Evolutionary conservation across 2,113 vertebrate species (phyloP), one percentile per base, ranked within the genome.

Genomic region (Tylochromis polylepis): DNA sequence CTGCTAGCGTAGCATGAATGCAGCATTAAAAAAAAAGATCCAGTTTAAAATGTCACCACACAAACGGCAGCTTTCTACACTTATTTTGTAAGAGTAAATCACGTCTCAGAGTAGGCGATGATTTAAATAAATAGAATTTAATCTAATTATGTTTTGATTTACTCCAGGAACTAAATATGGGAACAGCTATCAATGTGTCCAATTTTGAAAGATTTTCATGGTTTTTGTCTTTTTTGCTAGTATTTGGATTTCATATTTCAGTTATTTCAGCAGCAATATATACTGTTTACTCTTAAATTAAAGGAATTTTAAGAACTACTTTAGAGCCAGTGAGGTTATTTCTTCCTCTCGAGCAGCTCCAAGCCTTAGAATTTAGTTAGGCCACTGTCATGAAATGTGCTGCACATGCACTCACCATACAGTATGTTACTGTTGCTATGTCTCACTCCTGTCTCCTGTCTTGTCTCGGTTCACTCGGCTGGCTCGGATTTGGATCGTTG

Each of bases 391-490:
- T 85, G 56, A 90, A 79, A 87, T 81, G 82, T 88, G 49, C 55
- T 85, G 90, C 83, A 92, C 92, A 93, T 91, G 90, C 86, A 24
- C 81, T 94, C 88, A 91, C 60, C 79, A 49, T 94, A 70, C 86
- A 79, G 87, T 70, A 18, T 93, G 81, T 79, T 92, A 87, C 91
- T 91, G 91, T 95, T 97, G 95, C 95, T 94, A 94, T 97, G 93
- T 98, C 96, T 95, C 92, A 94, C 93, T 91, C 86, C 87, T 97
- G 96, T 97, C 96, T 96, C 81, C 88, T 97, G 96, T 92, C 88
- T 91, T 97, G 96, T 97, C 96, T 95, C 65, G 87, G 92, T 91
- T 95, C 95, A 96, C 96, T 95, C 95, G 95, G 95, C 95, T 96
- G 95, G 96, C 96, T 95, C 93, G 97, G 97, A 97, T 96, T 97